Conservation (phyloP, 2,888 invertebrate species). For the Camponotus fellah region DNA sequence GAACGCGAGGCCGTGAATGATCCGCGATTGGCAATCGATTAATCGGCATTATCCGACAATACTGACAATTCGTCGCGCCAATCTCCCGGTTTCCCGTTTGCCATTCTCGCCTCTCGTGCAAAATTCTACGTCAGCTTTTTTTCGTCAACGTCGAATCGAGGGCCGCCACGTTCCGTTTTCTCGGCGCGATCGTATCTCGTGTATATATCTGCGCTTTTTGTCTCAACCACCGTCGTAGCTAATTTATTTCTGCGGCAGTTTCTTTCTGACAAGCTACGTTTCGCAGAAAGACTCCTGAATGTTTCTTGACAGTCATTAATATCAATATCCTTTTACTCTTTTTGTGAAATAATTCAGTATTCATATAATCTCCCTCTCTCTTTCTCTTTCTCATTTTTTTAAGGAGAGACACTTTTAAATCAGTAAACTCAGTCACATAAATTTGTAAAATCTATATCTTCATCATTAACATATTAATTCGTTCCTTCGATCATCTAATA, state of each 20-base stretch:
- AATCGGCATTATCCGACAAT: conserved; percentile 72
- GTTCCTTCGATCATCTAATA: conserved; percentile 4
- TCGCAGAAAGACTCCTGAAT: background rate
- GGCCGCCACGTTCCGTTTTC: conserved; percentile 42
- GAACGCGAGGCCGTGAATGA: conserved; percentile 46
- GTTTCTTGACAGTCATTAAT: conserved; percentile 5
- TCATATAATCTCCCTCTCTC: background rate
- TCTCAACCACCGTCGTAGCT: background rate
- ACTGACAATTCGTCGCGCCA: conserved; percentile 71
- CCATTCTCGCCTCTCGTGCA: conserved; percentile 31
- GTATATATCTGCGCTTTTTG: conserved; percentile 21
- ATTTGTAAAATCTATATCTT: conserved; percentile 27
- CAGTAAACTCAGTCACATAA: background rate
- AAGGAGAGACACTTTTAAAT: background rate
- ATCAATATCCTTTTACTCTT: background rate
- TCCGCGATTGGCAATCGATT: conserved; percentile 62
- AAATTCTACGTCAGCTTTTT: conserved; percentile 41
- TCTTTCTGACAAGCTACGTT: background rate
- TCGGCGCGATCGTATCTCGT: conserved; percentile 13
- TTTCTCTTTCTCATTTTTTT: background rate
- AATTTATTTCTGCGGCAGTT: conserved; percentile 6
- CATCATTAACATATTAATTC: conserved; percentile 37
- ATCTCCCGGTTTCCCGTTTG: conserved; percentile 68
- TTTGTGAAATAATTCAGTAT: conserved; percentile 7
- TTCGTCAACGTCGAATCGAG: conserved; percentile 40